Evolutionary conservation across 2,797 vertebrate genomes (phyloP).

Genomic region (Aselliscus stoliczkanus): DNA sequence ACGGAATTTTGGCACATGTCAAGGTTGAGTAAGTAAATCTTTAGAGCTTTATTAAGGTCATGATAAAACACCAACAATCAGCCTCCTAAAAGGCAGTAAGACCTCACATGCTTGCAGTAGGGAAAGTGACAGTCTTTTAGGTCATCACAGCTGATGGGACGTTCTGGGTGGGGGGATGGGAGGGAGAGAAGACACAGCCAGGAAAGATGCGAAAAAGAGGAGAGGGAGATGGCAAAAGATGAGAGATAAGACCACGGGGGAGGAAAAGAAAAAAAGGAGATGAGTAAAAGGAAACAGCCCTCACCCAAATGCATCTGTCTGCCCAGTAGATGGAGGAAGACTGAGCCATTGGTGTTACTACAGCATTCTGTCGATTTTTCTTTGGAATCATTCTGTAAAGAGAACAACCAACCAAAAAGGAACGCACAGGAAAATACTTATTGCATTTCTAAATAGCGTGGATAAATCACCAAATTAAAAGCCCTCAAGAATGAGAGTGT

Average conservation of each 20-base stretch:
- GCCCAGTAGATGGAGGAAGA: neutral
- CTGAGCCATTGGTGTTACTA: neutral
- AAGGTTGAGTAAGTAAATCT: neutral
- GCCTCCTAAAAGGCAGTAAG: neutral
- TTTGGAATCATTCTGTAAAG: neutral
- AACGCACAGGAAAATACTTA: neutral
- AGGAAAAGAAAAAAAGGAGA: neutral
- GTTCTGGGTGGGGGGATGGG: neutral
- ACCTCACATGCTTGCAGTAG: neutral
- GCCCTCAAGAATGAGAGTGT: neutral
- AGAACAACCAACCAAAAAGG: neutral
- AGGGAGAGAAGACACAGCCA: neutral
- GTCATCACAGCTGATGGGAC: neutral
- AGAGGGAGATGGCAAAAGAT: neutral
- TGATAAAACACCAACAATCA: neutral
- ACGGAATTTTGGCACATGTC: neutral
- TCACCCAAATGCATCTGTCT: rapidly evolving
- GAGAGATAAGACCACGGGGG: neutral
- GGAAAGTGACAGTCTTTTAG: neutral
- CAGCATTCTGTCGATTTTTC: neutral
- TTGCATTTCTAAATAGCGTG: neutral
- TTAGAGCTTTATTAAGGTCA: neutral
- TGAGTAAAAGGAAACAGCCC: neutral
- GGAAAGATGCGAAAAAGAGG: neutral
- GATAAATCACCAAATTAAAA: neutral